Base-by-base conservation (phyloP, 2,888 invertebrate genomes). In the Mactromeris polynyma region DNA sequence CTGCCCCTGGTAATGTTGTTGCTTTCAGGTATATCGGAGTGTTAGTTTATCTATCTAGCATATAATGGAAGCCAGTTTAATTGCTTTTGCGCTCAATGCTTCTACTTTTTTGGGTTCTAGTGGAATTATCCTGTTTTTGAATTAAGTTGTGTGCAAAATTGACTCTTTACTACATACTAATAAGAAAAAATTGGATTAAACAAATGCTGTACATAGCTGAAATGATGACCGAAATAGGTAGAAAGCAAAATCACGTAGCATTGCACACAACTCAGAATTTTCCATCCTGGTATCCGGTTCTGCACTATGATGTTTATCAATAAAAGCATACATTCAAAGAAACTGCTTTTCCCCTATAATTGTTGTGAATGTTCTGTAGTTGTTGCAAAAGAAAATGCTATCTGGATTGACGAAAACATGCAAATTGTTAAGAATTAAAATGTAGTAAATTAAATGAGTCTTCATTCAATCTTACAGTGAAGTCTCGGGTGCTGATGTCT, bases 401-500 rank as follows among this genome's bases (percentile, higher is more conserved):
- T n/a, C n/a, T 64, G 9, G 7, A 64, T 26, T 26, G 9, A 64
- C 26, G 26, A 9, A 9, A 26, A 64, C 26, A 26, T 64, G 26
- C 26, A 51, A 51, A 51, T 51, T n/a, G n/a, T 46, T 9, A 4
- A 64, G n/a, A 26, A 64, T 26, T 64, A 9, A 4, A 26, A 64
- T 46, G 26, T 64, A n/a, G n/a, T n/a, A 26, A n/a, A 64, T 64
- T 26, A 6, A 64, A 9, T 26, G n/a, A 26, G 0, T 64, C 58
- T n/a, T 82, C 78, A 85, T 86, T 88, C 88, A 85, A 87, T 79
- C 78, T 93, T 93, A 17, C 93, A 96, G 96, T 95, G 92, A 95
- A 95, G 92, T 96, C 96, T 31, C 91, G 96, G 58, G 95, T 96
- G 86, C 92, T 96, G 89, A 91, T 95, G 93, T 95, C 95, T 9